A percentile compares a stretch with the other conserved stretches of the same genome.
These are phyloP conservation scores for Octodonta nipae DNA, from an alignment of 2,888 invertebrate genomes.

Conservation along the genomic window DNA sequence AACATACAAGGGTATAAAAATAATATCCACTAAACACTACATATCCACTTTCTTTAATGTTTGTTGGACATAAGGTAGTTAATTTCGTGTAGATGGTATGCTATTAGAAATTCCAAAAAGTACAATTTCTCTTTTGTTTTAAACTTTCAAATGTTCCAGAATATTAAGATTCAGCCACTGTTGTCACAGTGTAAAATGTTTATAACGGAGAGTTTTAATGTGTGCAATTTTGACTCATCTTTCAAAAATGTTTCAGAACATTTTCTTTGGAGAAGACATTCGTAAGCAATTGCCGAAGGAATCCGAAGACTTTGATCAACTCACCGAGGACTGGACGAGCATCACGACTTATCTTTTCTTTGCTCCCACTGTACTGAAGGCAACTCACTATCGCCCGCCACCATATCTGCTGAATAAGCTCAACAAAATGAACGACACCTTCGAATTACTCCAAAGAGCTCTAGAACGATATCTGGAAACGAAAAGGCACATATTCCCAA, in stretches of 20 bases:
- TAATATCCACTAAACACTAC: no score
- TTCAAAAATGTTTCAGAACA: constrained; percentile 47
- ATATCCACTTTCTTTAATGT: no score
- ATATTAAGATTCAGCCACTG: no score
- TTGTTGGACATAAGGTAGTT: no score
- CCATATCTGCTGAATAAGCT: constrained; percentile 54
- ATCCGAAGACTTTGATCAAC: constrained; percentile 56
- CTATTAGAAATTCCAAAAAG: no score
- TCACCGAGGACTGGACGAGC: constrained; percentile 59
- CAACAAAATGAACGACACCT: constrained; percentile 56
- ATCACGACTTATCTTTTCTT: constrained; percentile 45
- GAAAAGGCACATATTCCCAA: constrained; percentile 75
- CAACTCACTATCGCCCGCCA: constrained; percentile 46
- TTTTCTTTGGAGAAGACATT: constrained; percentile 78
- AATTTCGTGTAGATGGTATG: no score
- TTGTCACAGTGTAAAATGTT: no score
- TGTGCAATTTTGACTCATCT: no score
- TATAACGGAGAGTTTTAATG: no score
- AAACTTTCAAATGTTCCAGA: no score
- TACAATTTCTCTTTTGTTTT: no score
- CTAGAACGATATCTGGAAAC: constrained; percentile 78
- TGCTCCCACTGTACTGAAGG: constrained; percentile 46
- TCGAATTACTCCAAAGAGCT: constrained; percentile 70
- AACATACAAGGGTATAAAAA: no score
- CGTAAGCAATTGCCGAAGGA: constrained; percentile 68